Evolutionary conservation across 2,113 vertebrate species (phyloP), one percentile per base, ranked within the genome.

Genomic region (Brachypodius melanocephalos): DNA sequence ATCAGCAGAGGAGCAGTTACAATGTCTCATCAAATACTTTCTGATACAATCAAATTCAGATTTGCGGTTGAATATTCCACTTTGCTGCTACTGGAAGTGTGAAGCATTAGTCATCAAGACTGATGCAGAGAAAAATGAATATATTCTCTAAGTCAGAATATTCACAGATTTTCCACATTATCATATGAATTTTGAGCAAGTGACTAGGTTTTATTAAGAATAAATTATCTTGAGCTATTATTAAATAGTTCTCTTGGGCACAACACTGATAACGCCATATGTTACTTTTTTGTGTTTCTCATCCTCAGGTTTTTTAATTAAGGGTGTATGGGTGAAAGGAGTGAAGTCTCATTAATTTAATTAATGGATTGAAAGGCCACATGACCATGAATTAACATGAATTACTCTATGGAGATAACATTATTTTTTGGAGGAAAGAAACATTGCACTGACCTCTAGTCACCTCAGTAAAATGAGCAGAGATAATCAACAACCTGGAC

Each of bases 331-430:
- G 95, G 54, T 88, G 26, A 95, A 95, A 96, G 74, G 19, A 93
- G 57, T 88, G 63, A 95, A 94, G 45, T 95, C 68, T 97, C 88
- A 96, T 95, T 97, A 97, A 97, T 96, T 96, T 94, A 96, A 98
- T 97, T 93, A 98, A 93, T 95, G 38, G 17, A 92, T 81, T 80
- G 77, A 79, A 89, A 81, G 31, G 31, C 36, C 61, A 92, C 32
- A 68, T 88, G 49, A 85, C 54, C 51, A 63, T 90, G 65, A 61
- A 93, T 95, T 90, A 91, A 89, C 52, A 86, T 89, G 31, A 96
- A 77, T 90, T 91, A 75, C 19, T 93, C 69, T 82, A 25, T 59
- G 32, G 77, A 87, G 43, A 81, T 14, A 40, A 77, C 14, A 32
- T 61, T 63, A 22, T 46, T 42, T 59, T 86, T 89, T 90, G 73